Base-by-base conservation (phyloP, 2,113 vertebrate species). In the Nymphicus hollandicus region DNA sequence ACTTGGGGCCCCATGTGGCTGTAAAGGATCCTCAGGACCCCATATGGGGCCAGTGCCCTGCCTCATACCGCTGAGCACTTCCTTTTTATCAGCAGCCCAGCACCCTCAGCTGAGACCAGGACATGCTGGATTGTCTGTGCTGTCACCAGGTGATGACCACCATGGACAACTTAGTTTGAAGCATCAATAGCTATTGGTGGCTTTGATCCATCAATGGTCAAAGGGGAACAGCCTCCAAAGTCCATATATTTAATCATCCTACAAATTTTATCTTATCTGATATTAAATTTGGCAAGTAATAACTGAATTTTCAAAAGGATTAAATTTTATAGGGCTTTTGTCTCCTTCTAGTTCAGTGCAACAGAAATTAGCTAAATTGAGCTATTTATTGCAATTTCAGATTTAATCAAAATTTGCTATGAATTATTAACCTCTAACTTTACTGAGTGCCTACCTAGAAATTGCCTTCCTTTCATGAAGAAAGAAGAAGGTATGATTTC, bases 41-140 rank as follows among this genome's bases (percentile, higher is more conserved):
- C 8, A 1, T n/a, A 20, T 24, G 43, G 11, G 25, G 29, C 35
- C 24, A 0, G 8, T 35, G 35, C 3, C 17, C n/a, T 66, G 58
- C 43, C 47, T 35, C 49, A 22, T 14, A 29, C 19, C 1, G 2
- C 23, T 17, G 28, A 50, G 31, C 5, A 3, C n/a, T 44, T 24
- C 8, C 17, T 60, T 4, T 52, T 14, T 17, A 33, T 11, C n/a
- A 55, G 63, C 63, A 85, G 33, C 41, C 28, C 58, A 70, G 19
- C 10, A 43, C 7, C 16, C 31, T 44, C 2, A 2, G 8, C 58
- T 46, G 69, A 53, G 39, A 13, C 8, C 15, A 31, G 25, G 63
- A 37, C 7, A 6, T 16, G 43, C 22, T 35, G 4, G 2, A 6
- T 0, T 56, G 35, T 56, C 22, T 49, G 47, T 35, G 64, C 25